Percentiles rank a stretch among this genome's conserved stretches.
Evolutionary conservation across 2,797 vertebrate species (phyloP).

Genomic region (Trachops cirrhosus): DNA sequence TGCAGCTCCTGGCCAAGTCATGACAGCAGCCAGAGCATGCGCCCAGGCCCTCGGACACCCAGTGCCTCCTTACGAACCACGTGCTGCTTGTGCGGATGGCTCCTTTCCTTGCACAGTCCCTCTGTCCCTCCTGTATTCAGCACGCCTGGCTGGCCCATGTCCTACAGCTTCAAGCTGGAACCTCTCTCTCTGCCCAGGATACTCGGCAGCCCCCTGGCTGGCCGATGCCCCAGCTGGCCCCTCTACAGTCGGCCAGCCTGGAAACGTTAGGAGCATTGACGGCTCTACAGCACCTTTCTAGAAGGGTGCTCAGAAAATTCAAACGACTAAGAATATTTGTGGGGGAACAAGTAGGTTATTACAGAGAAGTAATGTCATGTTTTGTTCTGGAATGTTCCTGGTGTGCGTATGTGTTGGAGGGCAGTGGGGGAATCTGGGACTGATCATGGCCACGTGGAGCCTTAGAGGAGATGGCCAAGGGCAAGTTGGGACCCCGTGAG

Average conservation of each 20-base stretch:
- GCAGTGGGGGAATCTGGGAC: too few species aligned
- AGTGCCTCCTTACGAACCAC: rapidly evolving
- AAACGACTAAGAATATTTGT: background rate
- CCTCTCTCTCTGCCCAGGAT: rapidly evolving
- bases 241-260: rapidly evolving
- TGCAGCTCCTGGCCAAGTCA: background rate
- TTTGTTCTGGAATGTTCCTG: background rate
- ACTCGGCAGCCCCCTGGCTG: background rate
- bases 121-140: too few species aligned
- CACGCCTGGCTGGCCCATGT: rapidly evolving
- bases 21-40: background rate
- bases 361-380: background rate
- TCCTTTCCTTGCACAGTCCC: rapidly evolving
- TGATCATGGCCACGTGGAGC: background rate
- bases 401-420: background rate
- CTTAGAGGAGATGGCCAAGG: background rate
- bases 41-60: background rate
- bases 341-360: background rate
- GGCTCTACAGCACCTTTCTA: background rate
- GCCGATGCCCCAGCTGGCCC: too few species aligned
- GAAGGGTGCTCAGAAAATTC: background rate
- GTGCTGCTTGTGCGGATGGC: background rate
- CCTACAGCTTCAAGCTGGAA: background rate
- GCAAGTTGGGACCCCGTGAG: too few species aligned
- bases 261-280: rapidly evolving